Percentiles rank a stretch among this genome's conserved stretches.
Conservation (phyloP, 2,797 vertebrate genomes). For the Sphenopsis melanotis region DNA sequence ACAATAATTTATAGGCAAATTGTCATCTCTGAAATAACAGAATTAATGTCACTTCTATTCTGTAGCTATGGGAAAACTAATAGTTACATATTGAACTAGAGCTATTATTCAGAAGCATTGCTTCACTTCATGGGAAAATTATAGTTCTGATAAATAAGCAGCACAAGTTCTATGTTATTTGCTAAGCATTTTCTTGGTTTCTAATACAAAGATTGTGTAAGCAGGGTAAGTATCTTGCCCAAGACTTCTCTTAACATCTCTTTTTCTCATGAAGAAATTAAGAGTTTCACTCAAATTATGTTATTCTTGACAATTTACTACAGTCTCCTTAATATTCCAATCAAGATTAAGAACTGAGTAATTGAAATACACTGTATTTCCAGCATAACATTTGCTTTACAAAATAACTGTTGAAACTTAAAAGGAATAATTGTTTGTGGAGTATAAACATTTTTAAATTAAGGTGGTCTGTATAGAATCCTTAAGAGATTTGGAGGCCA, state of each 20-base stretch:
- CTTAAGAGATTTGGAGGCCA: neutral
- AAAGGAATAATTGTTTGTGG: neutral
- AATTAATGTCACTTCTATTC: neutral
- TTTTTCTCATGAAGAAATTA: neutral
- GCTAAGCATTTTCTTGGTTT: neutral
- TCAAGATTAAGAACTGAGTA: neutral
- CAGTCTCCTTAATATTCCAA: neutral
- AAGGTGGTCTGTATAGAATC: neutral
- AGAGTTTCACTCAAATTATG: neutral
- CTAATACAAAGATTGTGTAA: neutral
- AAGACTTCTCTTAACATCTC: neutral
- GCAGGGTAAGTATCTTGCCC: neutral
- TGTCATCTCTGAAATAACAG: neutral
- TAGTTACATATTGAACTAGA: neutral
- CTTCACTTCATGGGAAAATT: neutral
- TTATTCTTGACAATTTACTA: neutral
- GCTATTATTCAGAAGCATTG: neutral
- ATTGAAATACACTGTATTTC: neutral
- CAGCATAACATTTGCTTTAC: neutral
- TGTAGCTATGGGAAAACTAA: neutral
- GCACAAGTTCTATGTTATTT: neutral
- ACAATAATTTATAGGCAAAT: neutral
- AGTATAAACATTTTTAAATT: neutral
- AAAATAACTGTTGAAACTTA: neutral
- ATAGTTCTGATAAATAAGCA: neutral